phyloP scores from a whole-genome alignment of 2,797 vertebrate species.

The Acrocephalus scirpaceus region DNA sequence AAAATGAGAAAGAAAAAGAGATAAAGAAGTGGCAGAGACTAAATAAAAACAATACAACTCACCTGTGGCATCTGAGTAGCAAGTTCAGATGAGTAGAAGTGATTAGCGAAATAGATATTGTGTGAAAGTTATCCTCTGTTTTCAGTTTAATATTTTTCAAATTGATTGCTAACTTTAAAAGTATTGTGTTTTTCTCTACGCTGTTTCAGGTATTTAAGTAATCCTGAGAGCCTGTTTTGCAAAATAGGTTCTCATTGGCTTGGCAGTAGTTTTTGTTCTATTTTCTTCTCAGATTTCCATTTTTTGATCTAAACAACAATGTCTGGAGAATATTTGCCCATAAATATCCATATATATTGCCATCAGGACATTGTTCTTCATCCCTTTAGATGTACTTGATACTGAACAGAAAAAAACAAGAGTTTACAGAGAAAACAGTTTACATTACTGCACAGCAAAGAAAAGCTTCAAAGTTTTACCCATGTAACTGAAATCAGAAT shows the following conservation, averaged over 20 bases:
- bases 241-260: neutral
- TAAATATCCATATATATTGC: neutral
- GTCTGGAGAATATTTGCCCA: neutral
- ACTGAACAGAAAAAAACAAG: neutral
- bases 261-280: neutral
- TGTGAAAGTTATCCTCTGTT: neutral
- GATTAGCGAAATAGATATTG: neutral
- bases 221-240: neutral
- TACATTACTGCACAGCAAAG: neutral
- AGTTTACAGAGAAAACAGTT: neutral
- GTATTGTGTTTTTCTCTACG: neutral
- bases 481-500: neutral
- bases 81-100: neutral
- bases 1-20: neutral
- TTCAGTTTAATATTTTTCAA: neutral
- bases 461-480: neutral
- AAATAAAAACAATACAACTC: neutral
- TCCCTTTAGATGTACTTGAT: neutral
- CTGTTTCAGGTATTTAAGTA: neutral
- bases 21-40: neutral
- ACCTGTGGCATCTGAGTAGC: neutral
- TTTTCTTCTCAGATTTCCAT: neutral
- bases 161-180: neutral
- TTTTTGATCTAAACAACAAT: neutral
- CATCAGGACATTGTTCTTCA: neutral